Evolutionary conservation across 2,113 vertebrate species (phyloP), one percentile per base, ranked within the genome.

Genomic region (Etheostoma cragini): DNA sequence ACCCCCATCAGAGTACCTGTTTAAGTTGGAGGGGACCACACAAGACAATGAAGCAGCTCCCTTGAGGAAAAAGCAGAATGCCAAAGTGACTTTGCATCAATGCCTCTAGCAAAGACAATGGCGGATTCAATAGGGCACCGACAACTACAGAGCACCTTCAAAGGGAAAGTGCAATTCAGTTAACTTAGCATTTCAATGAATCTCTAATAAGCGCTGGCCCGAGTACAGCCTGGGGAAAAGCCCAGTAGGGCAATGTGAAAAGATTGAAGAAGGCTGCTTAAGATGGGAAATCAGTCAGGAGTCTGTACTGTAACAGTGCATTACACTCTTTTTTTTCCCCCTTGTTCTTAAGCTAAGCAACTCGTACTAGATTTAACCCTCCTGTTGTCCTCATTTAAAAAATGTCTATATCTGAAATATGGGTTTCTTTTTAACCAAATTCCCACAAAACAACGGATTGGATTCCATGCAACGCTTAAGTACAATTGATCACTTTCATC

Each of bases 111-210:
- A 76, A 58, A 87, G 81, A 89, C 90, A 88, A 91, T 78, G 64
- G 67, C 63, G 68, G 62, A 75, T 67, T 86, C 69, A 89, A 91
- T 46, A 49, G 77, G 58, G 42, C 70, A 67, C 83, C 73, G 64
- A 57, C 80, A 80, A 52, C 73, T 67, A 84, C 30, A 47, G 81
- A 84, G 69, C 15, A 45, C 80, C 47, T 84, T 89, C 83, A 87
- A 86, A 87, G 83, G 26, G 46, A 71, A 82, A 81, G 71, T 21
- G 78, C 67, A 80, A 68, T 65, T 75, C 57, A 83, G 87, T 87
- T 50, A 83, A 84, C 54, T 91, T 89, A 87, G 87, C 91, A 92
- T 92, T 90, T 89, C 86, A 92, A 91, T 92, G 80, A 89, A 83
- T 86, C 66, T 72, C 68, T 80, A 86, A 78, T 79, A 76, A 79